These are phyloP conservation scores for Epirrita christyi DNA, from an alignment of 2,888 invertebrate genomes.

Conservation along the genomic window DNA sequence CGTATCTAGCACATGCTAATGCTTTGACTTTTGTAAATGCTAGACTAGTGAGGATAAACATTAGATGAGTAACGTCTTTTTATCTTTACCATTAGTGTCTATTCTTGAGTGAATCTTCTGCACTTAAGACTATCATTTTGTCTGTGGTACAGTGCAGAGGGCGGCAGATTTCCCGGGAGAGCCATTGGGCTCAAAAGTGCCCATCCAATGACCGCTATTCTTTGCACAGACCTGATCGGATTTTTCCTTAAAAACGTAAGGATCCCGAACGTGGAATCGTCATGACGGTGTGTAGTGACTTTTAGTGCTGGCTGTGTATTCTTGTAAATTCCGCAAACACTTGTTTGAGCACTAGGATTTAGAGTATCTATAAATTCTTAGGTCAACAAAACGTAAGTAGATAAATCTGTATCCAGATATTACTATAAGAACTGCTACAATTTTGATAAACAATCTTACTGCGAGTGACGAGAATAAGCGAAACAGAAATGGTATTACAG, in stretches of 20 bases:
- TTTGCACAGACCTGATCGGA: slow-evolving; percentile 50
- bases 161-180: slow-evolving; percentile 79
- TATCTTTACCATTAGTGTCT: no score
- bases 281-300: slow-evolving; percentile 6
- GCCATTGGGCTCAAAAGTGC: slow-evolving; percentile 76
- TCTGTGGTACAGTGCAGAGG: slow-evolving; percentile 47
- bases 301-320: not conserved
- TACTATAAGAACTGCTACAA: no score
- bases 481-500: no score
- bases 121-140: not conserved
- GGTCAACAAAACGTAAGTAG: no score
- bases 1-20: no score
- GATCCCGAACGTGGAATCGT: slow-evolving; percentile 19
- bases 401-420: not conserved
- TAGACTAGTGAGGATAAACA: no score
- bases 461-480: no score
- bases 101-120: not conserved
- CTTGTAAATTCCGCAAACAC: no score
- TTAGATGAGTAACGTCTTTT: no score
- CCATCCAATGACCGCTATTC: slow-evolving; percentile 71
- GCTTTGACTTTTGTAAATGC: no score
- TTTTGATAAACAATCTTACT: not conserved
- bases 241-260: slow-evolving; percentile 46
- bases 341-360: no score
- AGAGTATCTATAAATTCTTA: no score